phyloP scores from a whole-genome alignment of 2,113 vertebrate species.

The Sterrhoptilus dennistouni region DNA sequence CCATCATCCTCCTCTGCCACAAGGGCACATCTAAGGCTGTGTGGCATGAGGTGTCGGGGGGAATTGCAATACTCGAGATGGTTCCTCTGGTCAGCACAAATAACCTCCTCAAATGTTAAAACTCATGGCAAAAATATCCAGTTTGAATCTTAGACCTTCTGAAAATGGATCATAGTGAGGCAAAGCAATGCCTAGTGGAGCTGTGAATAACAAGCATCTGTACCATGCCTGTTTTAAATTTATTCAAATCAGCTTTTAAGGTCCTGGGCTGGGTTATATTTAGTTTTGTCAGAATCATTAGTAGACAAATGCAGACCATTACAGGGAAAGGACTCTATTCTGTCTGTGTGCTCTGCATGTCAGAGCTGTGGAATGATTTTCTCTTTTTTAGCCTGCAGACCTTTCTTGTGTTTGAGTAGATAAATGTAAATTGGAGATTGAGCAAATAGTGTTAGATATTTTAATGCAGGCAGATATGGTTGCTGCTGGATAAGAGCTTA shows the following conservation, averaged over 20 bases:
- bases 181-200: neutral
- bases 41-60: neutral
- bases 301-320: slow-evolving; percentile 64
- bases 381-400: slow-evolving; percentile 57
- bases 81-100: neutral
- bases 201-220: slow-evolving; percentile 41
- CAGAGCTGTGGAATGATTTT: slow-evolving; percentile 2
- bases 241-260: slow-evolving; percentile 60
- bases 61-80: neutral
- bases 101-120: neutral
- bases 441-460: slow-evolving; percentile 69
- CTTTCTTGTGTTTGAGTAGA: slow-evolving; percentile 67
- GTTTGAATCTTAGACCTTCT: slow-evolving; percentile 6
- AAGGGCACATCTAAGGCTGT: neutral
- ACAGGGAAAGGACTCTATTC: slow-evolving; percentile 40
- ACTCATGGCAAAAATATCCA: neutral
- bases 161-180: neutral
- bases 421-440: slow-evolving; percentile 72
- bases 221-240: slow-evolving; percentile 27
- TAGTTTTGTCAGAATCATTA: slow-evolving; percentile 69
- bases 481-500: slow-evolving; percentile 59
- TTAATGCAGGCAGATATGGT: slow-evolving; percentile 61
- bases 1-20: neutral
- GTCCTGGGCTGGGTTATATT: slow-evolving; percentile 46
- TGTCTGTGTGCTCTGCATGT: slow-evolving; percentile 37